Percentiles rank a stretch among this genome's conserved stretches.
These are phyloP conservation scores for Dromas ardeola DNA, from an alignment of 2,113 vertebrate species.

Conservation along the genomic window DNA sequence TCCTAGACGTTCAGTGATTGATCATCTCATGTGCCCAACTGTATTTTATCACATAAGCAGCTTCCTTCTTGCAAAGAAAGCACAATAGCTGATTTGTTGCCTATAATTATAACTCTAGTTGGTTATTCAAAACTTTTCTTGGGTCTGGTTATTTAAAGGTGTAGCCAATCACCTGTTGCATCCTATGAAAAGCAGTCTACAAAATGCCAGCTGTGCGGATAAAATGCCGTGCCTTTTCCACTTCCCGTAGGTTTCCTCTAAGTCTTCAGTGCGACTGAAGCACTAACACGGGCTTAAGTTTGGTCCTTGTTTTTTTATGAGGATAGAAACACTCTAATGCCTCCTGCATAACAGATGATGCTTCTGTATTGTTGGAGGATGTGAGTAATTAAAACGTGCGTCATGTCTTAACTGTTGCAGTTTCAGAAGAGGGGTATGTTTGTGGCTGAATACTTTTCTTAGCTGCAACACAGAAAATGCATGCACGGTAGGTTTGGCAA, in stretches of 20 bases:
- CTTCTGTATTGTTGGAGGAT: not conserved
- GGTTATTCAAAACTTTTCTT: not conserved
- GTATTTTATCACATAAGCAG: not conserved
- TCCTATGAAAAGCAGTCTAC: not conserved
- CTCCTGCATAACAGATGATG: constrained; percentile 37
- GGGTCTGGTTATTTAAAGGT: not conserved
- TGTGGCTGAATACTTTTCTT: not conserved
- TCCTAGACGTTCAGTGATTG: not conserved
- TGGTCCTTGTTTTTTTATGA: not conserved
- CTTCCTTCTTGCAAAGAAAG: not conserved
- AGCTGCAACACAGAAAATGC: not conserved
- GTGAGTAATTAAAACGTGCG: not conserved
- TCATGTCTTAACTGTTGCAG: not conserved
- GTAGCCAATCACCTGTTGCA: not conserved
- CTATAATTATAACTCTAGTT: not conserved
- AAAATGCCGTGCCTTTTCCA: not conserved
- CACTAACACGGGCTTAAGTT: not conserved
- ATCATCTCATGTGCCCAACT: not conserved
- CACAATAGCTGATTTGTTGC: not conserved
- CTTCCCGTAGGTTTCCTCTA: not conserved
- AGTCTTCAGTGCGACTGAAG: not conserved
- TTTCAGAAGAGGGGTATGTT: not conserved
- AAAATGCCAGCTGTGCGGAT: not conserved
- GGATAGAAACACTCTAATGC: not conserved
- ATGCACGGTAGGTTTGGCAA: not conserved